Percentiles rank a stretch among this genome's conserved stretches.
Evolutionary conservation across 37 sponge, comb jelly and placozoan species (phyloP).

Genomic region (Aplysina aerophoba): DNA sequence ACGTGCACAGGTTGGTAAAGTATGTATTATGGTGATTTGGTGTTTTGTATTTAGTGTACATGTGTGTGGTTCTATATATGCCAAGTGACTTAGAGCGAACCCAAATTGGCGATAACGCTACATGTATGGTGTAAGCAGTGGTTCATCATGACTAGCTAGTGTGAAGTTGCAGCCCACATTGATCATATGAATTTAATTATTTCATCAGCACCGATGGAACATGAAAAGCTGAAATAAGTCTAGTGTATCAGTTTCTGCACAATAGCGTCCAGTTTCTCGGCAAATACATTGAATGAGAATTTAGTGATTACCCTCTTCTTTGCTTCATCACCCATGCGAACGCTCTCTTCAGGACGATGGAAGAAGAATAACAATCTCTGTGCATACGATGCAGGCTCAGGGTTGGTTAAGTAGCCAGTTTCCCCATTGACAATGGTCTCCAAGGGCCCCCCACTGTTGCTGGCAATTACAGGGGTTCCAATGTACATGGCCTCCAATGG

Average conservation of each 20-base stretch:
- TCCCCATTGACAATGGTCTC: constrained; percentile 85
- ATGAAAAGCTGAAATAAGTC: too few species aligned
- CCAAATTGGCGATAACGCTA: too few species aligned
- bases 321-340: constrained; percentile 69
- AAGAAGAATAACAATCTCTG: constrained; percentile 69
- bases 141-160: too few species aligned
- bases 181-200: not conserved
- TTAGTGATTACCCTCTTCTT: constrained; percentile 57
- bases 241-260: not conserved
- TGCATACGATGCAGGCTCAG: constrained; percentile 73
- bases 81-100: too few species aligned
- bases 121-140: too few species aligned
- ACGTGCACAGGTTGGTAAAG: too few species aligned
- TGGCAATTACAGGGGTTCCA: constrained; percentile 91
- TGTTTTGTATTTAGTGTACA: too few species aligned
- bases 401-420: constrained; percentile 90
- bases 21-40: too few species aligned
- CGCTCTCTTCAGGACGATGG: not conserved
- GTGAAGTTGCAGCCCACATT: not conserved
- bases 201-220: too few species aligned
- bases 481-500: constrained; percentile 98
- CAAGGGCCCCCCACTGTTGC: constrained; percentile 95
- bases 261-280: constrained; percentile 52
- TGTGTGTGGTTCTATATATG: too few species aligned
- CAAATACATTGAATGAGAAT: constrained; percentile 90